Conservation (phyloP, 64 coral and sea anemone species). For the Cladopsammia gracilis region DNA sequence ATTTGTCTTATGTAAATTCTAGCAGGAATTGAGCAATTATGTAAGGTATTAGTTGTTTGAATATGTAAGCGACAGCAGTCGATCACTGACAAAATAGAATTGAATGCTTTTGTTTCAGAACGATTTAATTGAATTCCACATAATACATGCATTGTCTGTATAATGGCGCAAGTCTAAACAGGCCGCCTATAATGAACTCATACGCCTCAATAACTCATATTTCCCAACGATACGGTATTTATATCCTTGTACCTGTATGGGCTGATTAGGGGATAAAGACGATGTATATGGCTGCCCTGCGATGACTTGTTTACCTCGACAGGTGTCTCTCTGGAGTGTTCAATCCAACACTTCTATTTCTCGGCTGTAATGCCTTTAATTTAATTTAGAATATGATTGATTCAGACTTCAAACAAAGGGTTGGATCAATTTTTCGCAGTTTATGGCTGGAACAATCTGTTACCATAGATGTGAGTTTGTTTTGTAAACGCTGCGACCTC, state of each 20-base stretch:
- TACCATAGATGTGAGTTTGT: conserved; percentile 25
- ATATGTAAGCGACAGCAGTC: not conserved
- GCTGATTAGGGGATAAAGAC: too few species aligned
- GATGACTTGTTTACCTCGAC: not conserved
- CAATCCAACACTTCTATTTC: not conserved
- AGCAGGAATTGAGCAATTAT: not conserved
- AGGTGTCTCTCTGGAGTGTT: not conserved
- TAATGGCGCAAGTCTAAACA: not conserved
- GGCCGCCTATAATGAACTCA: not conserved
- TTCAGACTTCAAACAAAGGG: conserved; percentile 21
- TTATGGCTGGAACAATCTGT: conserved; percentile 2
- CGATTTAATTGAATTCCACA: not conserved
- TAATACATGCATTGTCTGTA: conserved; percentile 8
- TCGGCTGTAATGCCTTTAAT: not conserved
- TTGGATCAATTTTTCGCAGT: conserved; percentile 5
- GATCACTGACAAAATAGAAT: not conserved
- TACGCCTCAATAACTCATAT: not conserved
- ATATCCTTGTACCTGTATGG: not conserved
- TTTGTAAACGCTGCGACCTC: not conserved
- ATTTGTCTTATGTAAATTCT: not conserved
- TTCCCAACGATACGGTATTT: not conserved
- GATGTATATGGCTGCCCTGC: not conserved
- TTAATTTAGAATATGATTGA: conserved; percentile 18
- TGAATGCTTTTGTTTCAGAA: conserved; percentile 10
- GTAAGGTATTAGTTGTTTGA: not conserved